A percentile compares a stretch with the other conserved stretches of the same genome.
Conservation (phyloP, 2,888 invertebrate genomes). For the Orchesella flavescens region DNA sequence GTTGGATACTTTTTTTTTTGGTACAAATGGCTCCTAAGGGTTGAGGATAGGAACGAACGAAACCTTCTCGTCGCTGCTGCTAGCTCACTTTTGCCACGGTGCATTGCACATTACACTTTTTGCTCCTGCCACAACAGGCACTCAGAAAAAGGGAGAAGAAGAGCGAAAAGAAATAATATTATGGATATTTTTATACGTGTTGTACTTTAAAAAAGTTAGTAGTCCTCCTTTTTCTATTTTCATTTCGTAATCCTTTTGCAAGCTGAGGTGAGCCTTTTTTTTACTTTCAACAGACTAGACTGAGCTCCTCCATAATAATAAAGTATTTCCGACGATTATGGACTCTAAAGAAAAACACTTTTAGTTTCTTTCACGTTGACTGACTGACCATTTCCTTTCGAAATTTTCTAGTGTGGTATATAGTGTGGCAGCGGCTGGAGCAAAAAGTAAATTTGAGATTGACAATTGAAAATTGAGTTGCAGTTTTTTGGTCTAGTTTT, state of each 20-base stretch:
- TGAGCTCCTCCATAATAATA: neutral
- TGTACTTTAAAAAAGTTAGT: constrained; percentile 6
- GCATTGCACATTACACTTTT: constrained; percentile 62
- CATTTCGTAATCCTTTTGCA: constrained; percentile 48
- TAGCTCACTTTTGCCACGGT: constrained; percentile 57
- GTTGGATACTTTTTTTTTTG: constrained; percentile 38
- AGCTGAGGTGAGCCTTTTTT: constrained; percentile 15
- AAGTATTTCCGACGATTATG: neutral
- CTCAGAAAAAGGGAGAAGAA: neutral
- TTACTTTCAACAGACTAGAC: neutral
- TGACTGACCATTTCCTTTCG: too few relatives aligned
- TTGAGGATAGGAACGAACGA: constrained; percentile 39
- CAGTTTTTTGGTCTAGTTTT: too few relatives aligned
- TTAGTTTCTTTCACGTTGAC: constrained; percentile 16
- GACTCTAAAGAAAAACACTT: constrained; percentile 12
- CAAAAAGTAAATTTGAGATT: too few relatives aligned
- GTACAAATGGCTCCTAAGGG: constrained; percentile 55
- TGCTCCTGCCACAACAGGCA: constrained; percentile 48
- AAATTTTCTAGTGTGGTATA: too few relatives aligned
- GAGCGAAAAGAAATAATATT: constrained; percentile 32
- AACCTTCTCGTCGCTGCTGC: constrained; percentile 23
- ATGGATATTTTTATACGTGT: constrained; percentile 49
- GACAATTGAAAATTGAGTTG: too few relatives aligned
- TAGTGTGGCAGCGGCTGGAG: too few relatives aligned
- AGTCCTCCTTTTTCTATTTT: constrained; percentile 42